These are phyloP conservation scores for Epinephelus lanceolatus DNA, from an alignment of 2,113 vertebrate genomes.

Conservation along the genomic window DNA sequence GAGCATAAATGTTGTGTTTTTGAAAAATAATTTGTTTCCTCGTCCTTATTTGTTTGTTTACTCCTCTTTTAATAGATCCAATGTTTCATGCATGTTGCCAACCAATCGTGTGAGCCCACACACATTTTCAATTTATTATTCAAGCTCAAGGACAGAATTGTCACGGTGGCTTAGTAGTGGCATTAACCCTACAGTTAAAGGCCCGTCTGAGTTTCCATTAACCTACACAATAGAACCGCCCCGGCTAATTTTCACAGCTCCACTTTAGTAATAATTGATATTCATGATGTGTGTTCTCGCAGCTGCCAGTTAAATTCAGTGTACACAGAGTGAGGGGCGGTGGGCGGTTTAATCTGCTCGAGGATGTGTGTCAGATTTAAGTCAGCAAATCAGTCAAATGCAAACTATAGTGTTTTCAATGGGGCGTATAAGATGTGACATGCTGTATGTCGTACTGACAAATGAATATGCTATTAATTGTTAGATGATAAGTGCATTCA, in stretches of 20 bases:
- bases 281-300: constrained; percentile 76
- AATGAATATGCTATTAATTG: constrained; percentile 7
- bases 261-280: constrained; percentile 82
- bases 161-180: constrained; percentile 48
- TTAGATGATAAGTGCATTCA: neutral
- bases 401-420: constrained; percentile 20
- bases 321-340: constrained; percentile 48
- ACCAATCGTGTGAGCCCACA: constrained; percentile 43
- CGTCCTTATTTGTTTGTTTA: neutral
- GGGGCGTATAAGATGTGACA: neutral
- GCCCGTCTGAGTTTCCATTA: constrained; percentile 71
- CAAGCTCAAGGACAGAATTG: constrained; percentile 53
- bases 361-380: constrained; percentile 46
- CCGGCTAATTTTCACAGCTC: constrained; percentile 72
- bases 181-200: constrained; percentile 65
- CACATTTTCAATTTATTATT: constrained; percentile 65
- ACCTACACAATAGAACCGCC: constrained; percentile 68
- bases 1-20: neutral
- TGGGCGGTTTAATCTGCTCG: constrained; percentile 56
- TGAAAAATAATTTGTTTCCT: constrained; percentile 1
- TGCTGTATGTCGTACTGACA: constrained; percentile 1
- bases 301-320: constrained; percentile 62
- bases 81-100: constrained; percentile 29
- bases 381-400: constrained; percentile 36
- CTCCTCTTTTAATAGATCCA: constrained; percentile 12